Percentiles rank a stretch among this genome's conserved stretches.
Conservation (phyloP, 2,113 vertebrate species). For the Cyanoderma ruficeps region DNA sequence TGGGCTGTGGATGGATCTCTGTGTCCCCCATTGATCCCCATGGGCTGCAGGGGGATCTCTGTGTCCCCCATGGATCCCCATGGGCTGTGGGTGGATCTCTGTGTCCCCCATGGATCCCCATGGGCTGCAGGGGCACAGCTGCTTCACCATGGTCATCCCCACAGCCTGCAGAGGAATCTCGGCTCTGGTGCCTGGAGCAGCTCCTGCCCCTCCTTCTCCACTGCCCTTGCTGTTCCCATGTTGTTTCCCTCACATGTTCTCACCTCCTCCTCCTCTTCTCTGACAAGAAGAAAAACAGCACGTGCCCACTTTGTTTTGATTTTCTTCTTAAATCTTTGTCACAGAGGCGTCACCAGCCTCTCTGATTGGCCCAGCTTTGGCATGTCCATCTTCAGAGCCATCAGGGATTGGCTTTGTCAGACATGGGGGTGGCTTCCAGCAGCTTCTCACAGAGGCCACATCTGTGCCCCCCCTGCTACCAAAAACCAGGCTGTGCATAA, state of each 20-base stretch:
- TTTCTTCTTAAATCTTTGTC: not conserved
- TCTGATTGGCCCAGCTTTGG: not conserved
- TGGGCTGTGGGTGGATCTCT: too few species aligned
- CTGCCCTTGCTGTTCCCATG: not conserved
- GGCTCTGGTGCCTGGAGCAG: not conserved
- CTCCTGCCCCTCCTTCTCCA: not conserved
- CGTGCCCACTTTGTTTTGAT: not conserved
- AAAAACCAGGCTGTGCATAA: not conserved
- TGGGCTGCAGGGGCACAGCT: not conserved
- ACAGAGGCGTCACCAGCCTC: not conserved
- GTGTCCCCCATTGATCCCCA: too few species aligned
- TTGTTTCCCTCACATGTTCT: not conserved
- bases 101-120: not conserved
- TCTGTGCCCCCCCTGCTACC: not conserved
- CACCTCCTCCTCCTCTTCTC: not conserved
- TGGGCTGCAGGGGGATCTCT: too few species aligned
- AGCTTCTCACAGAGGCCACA: not conserved
- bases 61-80: too few species aligned
- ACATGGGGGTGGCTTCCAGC: not conserved
- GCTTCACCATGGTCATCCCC: not conserved
- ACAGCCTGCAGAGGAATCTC: not conserved
- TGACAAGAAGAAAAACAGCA: not conserved
- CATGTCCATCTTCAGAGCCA: not conserved
- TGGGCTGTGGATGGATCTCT: too few species aligned
- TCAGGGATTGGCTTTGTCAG: not conserved